Percentiles rank a stretch among this genome's conserved stretches.
These are phyloP conservation scores for pig (Sus scrofa) DNA, from an alignment of 2,113 vertebrate genomes.

Conservation along the genomic window DNA sequence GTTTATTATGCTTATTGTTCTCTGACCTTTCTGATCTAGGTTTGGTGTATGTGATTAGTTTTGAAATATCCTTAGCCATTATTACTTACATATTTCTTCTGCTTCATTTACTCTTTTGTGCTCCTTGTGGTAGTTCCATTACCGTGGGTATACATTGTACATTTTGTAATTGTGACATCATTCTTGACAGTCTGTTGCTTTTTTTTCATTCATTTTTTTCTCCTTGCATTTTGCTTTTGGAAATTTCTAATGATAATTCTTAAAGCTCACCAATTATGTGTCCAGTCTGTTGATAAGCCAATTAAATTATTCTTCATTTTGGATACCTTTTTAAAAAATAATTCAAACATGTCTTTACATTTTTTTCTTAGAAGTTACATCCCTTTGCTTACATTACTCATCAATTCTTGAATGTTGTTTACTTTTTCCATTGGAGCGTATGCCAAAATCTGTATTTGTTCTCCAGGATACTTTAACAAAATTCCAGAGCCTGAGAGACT, in stretches of 20 bases:
- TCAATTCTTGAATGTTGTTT: not conserved
- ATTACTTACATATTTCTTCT: not conserved
- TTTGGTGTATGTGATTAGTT: not conserved
- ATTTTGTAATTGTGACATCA: not conserved
- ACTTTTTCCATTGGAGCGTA: not conserved
- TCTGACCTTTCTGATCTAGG: not conserved
- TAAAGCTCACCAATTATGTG: not conserved
- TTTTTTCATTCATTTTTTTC: not conserved
- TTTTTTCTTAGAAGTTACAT: not conserved
- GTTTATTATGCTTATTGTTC: not conserved
- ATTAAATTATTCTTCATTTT: not conserved
- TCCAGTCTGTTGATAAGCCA: not conserved
- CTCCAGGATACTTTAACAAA: not conserved
- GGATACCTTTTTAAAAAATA: no score
- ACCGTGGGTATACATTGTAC: not conserved
- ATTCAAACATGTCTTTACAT: not conserved
- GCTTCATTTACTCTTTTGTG: not conserved
- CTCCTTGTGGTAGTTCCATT: not conserved
- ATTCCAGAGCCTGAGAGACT: not conserved
- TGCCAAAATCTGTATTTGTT: not conserved
- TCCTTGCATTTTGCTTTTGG: not conserved
- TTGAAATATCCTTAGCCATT: not conserved
- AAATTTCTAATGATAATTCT: not conserved
- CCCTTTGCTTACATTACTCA: not conserved
- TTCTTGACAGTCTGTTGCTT: not conserved